These are phyloP conservation scores for Chromis chromis DNA, from an alignment of 2,797 vertebrate species.

Conservation along the genomic window DNA sequence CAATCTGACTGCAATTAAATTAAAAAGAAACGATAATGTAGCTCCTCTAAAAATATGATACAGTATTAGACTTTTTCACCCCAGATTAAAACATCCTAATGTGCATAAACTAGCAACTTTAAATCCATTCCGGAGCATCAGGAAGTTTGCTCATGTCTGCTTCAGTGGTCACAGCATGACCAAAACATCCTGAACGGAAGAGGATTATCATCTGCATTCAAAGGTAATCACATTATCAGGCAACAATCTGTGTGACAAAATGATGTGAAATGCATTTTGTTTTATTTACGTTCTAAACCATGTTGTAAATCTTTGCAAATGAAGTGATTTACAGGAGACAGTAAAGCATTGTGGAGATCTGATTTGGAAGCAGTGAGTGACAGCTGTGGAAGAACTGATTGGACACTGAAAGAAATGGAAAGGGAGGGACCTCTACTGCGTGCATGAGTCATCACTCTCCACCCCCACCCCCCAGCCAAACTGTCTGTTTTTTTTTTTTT, in stretches of 20 bases:
- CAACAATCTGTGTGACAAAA: slow-evolving; percentile 38
- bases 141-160: background rate
- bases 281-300: slow-evolving; percentile 37
- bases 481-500: slow-evolving; percentile 71
- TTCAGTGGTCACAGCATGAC: slow-evolving; percentile 17
- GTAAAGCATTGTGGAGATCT: slow-evolving; percentile 64
- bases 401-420: slow-evolving; percentile 82
- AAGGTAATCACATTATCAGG: slow-evolving; percentile 36
- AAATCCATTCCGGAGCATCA: slow-evolving; percentile 8
- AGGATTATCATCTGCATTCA: slow-evolving; percentile 34
- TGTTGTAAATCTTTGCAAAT: slow-evolving; percentile 36
- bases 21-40: slow-evolving; percentile 16
- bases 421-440: slow-evolving; percentile 80
- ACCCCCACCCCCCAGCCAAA: slow-evolving; percentile 75
- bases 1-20: slow-evolving; percentile 43
- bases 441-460: slow-evolving; percentile 86
- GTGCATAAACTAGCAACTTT: slow-evolving; percentile 1
- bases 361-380: slow-evolving; percentile 79
- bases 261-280: slow-evolving; percentile 25
- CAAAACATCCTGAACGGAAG: slow-evolving; percentile 23
- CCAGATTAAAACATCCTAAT: slow-evolving; percentile 27
- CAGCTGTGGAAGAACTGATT: slow-evolving; percentile 83
- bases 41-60: background rate
- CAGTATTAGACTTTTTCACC: background rate
- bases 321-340: slow-evolving; percentile 63